Conservation (phyloP, 2,113 vertebrate genomes). For the Spheniscus mendiculus region DNA sequence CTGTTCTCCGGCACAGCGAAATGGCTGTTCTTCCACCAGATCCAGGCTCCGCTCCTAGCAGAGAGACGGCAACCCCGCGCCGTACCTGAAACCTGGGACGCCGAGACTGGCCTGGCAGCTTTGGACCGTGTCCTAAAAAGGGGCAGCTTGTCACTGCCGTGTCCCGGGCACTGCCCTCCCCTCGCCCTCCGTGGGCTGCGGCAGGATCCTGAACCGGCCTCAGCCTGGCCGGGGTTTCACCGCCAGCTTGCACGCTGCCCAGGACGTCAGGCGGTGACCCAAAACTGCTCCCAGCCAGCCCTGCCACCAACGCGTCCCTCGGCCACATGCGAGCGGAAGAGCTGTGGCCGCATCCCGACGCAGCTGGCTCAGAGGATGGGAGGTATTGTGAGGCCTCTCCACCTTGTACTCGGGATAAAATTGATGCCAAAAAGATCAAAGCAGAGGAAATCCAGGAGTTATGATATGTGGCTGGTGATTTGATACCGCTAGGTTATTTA, state of each 20-base stretch:
- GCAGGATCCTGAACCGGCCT: neutral
- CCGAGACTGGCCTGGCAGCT: neutral
- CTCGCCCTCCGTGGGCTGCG: accelerated
- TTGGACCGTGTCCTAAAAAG: accelerated
- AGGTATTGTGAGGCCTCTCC: accelerated
- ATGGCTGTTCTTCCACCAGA: neutral
- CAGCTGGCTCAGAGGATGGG: accelerated
- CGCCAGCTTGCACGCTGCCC: neutral
- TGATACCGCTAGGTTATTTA: neutral
- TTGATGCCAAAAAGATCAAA: neutral
- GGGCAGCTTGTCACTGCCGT: accelerated
- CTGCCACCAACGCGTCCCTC: accelerated
- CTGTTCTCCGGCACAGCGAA: neutral
- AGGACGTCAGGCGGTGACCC: accelerated
- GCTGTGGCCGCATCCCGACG: accelerated
- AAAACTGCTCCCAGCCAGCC: neutral
- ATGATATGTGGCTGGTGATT: accelerated
- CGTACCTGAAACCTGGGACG: accelerated
- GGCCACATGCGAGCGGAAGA: accelerated
- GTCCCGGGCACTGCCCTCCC: accelerated
- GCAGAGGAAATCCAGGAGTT: neutral
- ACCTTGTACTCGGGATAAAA: neutral
- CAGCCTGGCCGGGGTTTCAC: neutral
- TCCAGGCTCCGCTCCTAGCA: neutral
- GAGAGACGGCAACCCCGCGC: accelerated